Base-by-base conservation (phyloP, 2,888 invertebrate species). In the Copidosoma aretas region DNA sequence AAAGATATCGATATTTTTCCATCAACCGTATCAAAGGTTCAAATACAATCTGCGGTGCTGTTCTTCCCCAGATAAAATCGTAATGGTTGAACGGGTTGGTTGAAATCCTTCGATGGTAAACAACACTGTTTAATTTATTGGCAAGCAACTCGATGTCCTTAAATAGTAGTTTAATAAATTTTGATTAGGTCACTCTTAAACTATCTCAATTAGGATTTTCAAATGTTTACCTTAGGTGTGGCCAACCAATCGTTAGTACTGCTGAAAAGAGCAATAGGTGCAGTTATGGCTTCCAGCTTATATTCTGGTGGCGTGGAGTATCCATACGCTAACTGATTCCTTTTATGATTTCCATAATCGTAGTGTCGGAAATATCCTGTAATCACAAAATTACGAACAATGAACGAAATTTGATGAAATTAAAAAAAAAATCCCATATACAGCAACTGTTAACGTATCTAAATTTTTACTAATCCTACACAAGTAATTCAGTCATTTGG, bases 61-160 rank as follows among this genome's bases (percentile, higher is more conserved):
- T 73, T 69, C 73, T 79, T 56, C 82, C 81, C 82, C 82, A 83
- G 3, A 83, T 58, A 57, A 83, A 83, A 52, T 83, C 82, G 41
- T 82, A 82, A 71, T 83, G 82, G 68, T 78, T 80, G 56, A 81
- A 83, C 3, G 69, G 71, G 21, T 73, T 74, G 4, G 64, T 54
- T 22, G 77, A 71, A 39, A 80, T 70, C 68, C 76, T 78, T 57
- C 78, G 69, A 64, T 80, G 75, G 3, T 76, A 70, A 15, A 82
- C 75, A 4, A 82, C 61, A 57, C 77, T 82, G 25, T 22, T 57
- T 43, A 80, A 68, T 71, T 70, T 76, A 4, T 70, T 67, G 14
- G 72, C 73, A 24, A 81, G 67, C 15, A 75, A 58, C 24, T 72
- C 70, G 17, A 81, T 77, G 39, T 81, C 81, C 80, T 80, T 64